A percentile compares a stretch with the other conserved stretches of the same genome.
Evolutionary conservation across 2,888 invertebrate species (phyloP).

Genomic region (Agrochola lota): DNA sequence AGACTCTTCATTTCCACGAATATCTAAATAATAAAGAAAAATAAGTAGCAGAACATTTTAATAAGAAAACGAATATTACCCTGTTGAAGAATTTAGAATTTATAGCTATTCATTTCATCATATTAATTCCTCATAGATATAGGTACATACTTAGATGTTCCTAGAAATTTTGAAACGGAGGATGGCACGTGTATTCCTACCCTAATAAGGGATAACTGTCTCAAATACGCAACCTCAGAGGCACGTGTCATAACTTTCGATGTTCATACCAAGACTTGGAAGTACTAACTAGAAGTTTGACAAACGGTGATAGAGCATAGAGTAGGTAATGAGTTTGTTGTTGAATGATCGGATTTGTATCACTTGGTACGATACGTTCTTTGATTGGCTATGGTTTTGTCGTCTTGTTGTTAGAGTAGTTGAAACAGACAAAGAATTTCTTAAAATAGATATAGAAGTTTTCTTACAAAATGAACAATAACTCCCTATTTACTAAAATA

Average conservation of each 20-base stretch:
- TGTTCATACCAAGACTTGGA: slow-evolving; percentile 5
- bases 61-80: background rate
- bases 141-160: background rate
- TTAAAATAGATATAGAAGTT: background rate
- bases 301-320: background rate
- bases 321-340: background rate
- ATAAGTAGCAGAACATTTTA: background rate
- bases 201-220: slow-evolving; percentile 12
- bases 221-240: slow-evolving; percentile 12
- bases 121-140: background rate
- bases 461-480: background rate
- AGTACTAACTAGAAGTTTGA: slow-evolving; percentile 14
- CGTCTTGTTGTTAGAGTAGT: background rate
- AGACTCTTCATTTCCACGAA: background rate
- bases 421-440: background rate
- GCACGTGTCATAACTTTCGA: slow-evolving; percentile 23
- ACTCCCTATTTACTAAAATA: background rate
- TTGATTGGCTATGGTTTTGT: background rate
- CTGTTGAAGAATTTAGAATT: background rate
- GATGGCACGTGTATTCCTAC: background rate
- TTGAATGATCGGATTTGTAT: background rate
- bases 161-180: too few species aligned
- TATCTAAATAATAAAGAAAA: background rate
- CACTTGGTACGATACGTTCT: background rate
- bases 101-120: background rate